Percentiles rank a stretch among this genome's conserved stretches.
Conservation (phyloP, 2,797 vertebrate genomes). For the Gallirallus australis region DNA sequence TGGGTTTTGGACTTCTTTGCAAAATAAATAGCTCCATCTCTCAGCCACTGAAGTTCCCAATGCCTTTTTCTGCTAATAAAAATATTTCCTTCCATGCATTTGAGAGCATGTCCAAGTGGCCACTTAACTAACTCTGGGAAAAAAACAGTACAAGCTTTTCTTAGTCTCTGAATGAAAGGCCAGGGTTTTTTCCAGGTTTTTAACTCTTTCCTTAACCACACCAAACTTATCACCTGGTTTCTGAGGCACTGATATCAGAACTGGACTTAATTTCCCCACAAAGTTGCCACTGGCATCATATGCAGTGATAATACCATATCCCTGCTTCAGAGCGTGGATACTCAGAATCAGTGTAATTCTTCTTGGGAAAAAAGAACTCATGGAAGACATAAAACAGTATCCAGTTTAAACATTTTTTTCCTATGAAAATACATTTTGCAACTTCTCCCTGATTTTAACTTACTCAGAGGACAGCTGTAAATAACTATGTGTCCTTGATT, state of each 20-base stretch:
- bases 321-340: neutral
- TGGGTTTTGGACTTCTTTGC: slow-evolving; percentile 32
- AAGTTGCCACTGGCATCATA: neutral
- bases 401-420: neutral
- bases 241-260: neutral
- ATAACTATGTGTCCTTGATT: neutral
- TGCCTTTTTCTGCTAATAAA: slow-evolving; percentile 27
- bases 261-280: neutral
- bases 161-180: neutral
- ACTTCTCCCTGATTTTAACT: neutral
- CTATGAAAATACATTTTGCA: neutral
- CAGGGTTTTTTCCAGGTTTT: neutral
- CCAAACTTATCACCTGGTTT: neutral
- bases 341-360: neutral
- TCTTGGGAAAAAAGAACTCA: neutral
- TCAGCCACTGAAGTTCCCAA: slow-evolving; percentile 6
- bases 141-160: neutral
- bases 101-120: slow-evolving; percentile 22
- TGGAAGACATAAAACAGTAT: neutral
- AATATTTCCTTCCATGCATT: neutral
- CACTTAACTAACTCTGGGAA: slow-evolving; percentile 27
- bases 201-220: neutral
- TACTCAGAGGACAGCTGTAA: neutral
- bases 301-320: neutral
- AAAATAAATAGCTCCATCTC: slow-evolving; percentile 1